Base-by-base conservation (phyloP, 2,888 invertebrate genomes). In the Saturnia japonica region DNA sequence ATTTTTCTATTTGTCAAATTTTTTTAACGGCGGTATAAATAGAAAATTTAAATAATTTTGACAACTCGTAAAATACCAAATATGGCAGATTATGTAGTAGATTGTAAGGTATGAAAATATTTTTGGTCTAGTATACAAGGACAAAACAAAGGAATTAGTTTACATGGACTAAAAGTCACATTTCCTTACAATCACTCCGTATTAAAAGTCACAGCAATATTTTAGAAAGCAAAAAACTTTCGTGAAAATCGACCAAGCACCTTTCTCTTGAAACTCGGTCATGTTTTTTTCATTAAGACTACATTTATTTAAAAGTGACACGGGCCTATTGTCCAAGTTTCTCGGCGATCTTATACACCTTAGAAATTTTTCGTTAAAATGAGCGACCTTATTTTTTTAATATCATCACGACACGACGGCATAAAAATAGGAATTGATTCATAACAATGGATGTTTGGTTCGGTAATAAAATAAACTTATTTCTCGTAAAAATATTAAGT, bases 281-380 rank as follows among this genome's bases (percentile, higher is more conserved):
- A 40, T 19, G 40, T 64, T 40, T 64, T 64, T 64, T 64, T 40
- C 64, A 64, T 64, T n/a, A 40, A 34, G 64, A 64, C 28, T 60
- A 64, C 64, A 64, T 64, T 64, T 19, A 64, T 64, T 64, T 64
- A 64, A 64, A 64, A 64, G 40, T 64, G 64, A n/a, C 64, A 64
- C 40, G 40, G 40, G 40, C 40, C 64, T 40, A 64, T 64, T 64
- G 64, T 64, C 40, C 57, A 14, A 60, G 40, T 19, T 64, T 64
- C 9, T 40, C 64, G 12, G 8, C 22, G 64, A 64, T 40, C n/a
- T 19, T 40, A n/a, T 19, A 9, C 40, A 64, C 64, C 40, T 40
- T 40, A 64, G 40, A 64, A 40, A 19, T 40, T 34, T 28, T 19
- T 40, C 25, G n/a, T n/a, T 40, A 64, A 64, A 64, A 40, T 40